Conservation (phyloP, 2,888 invertebrate species). For the Philopedon plagiatum region DNA sequence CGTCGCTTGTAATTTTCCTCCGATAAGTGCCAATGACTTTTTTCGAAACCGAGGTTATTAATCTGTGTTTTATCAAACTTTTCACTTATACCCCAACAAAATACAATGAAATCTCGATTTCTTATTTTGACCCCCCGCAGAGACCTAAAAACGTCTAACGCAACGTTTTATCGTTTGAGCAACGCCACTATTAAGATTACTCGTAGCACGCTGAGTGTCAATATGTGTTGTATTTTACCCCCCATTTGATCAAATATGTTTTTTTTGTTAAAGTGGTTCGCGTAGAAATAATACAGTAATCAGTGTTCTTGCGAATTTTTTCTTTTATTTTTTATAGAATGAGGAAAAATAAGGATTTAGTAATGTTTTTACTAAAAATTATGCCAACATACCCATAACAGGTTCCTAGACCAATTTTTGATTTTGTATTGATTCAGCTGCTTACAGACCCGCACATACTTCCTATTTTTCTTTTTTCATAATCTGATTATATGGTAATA, state of each 20-base stretch:
- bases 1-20: not conserved
- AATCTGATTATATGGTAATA: too few relatives aligned
- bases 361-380: too few relatives aligned
- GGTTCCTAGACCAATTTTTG: too few relatives aligned
- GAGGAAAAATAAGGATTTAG: too few relatives aligned
- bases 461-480: too few relatives aligned
- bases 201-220: constrained; percentile 9
- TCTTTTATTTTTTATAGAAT: too few relatives aligned
- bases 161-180: constrained; percentile 23
- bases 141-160: constrained; percentile 22
- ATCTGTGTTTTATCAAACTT: not conserved
- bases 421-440: too few relatives aligned
- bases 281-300: not conserved
- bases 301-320: too few relatives aligned
- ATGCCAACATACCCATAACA: too few relatives aligned
- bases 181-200: constrained; percentile 5
- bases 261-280: not conserved
- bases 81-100: constrained; percentile 4
- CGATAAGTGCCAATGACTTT: not conserved
- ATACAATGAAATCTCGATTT: constrained; percentile 3
- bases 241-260: constrained; percentile 1
- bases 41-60: not conserved
- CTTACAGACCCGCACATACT: too few relatives aligned
- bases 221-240: constrained; percentile 15
- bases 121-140: constrained; percentile 11